A percentile compares a stretch with the other conserved stretches of the same genome.
phyloP scores from a whole-genome alignment of 2,888 invertebrate genomes.

The Nomada ferruginata region DNA sequence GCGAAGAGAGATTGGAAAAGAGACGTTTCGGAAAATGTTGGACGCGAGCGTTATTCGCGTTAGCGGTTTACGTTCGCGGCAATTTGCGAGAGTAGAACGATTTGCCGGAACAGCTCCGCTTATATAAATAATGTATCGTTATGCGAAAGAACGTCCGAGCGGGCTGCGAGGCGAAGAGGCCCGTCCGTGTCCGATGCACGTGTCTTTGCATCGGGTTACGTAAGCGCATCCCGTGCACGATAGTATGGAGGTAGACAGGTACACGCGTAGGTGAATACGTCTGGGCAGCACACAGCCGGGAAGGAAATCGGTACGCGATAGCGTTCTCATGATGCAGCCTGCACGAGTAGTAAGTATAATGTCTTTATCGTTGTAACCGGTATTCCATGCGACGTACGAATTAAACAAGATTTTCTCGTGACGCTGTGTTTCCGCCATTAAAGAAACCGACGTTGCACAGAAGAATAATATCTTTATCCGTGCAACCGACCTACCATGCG shows the following conservation, averaged over 20 bases:
- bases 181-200: slow-evolving; percentile 61
- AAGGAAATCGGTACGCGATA: slow-evolving; percentile 62
- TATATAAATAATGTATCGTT: slow-evolving; percentile 75
- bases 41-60: slow-evolving; percentile 51
- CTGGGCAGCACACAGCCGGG: not conserved
- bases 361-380: slow-evolving; percentile 55
- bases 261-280: not conserved
- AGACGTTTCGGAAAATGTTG: slow-evolving; percentile 12
- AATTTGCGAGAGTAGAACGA: slow-evolving; percentile 69
- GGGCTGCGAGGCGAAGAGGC: slow-evolving; percentile 27
- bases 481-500: slow-evolving; percentile 4
- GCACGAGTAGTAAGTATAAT: slow-evolving; percentile 38
- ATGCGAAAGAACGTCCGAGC: slow-evolving; percentile 63
- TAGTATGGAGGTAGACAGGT: not conserved
- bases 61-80: slow-evolving; percentile 57
- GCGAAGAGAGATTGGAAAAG: not conserved
- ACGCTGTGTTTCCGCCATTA: slow-evolving; percentile 40
- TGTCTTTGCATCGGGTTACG: slow-evolving; percentile 66
- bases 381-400: slow-evolving; percentile 49
- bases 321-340: slow-evolving; percentile 42
- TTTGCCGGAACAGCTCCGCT: slow-evolving; percentile 67
- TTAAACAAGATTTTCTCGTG: slow-evolving; percentile 47
- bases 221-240: slow-evolving; percentile 59
- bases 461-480: slow-evolving; percentile 48
- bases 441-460: slow-evolving; percentile 18